Evolutionary conservation across 2,888 invertebrate genomes (phyloP), one percentile per base, ranked within the genome.

Genomic region (Metopia argyrocephala): DNA sequence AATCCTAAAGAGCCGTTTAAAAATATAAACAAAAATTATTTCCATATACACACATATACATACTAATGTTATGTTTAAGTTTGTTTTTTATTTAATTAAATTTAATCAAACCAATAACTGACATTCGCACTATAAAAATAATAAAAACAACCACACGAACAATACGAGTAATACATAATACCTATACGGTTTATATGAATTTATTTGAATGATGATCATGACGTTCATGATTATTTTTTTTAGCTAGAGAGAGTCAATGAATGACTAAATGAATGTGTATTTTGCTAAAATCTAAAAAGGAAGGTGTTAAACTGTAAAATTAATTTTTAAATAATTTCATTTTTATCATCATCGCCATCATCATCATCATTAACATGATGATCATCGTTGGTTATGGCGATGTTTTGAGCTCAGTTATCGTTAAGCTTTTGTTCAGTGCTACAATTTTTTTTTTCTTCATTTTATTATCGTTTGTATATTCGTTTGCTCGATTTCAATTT

Each of bases 301-400:
- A 80, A 80, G 80, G 76, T 76, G 76, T 64, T 75, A n/a, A 70
- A 69, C 59, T 46, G 9, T 7, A 48, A 27, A 46, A 52, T 12
- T 25, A 61, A 81, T 52, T 50, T 64, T 65, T 57, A 83, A 65
- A 6, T 57, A 78, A 78, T 73, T 79, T 76, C 76, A 74, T 79
- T 79, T 75, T 76, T 85, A 78, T 83, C 82, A 82, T 84, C 84
- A 84, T 85, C 83, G 85, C 84, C 83, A 85, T 85, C 84, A 83
- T 45, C 48, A 59, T 38, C 12, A 46, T 50, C 28, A 2, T n/a
- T 57, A 6, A 25, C 5, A 25, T 57, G 15, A 27, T 25, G 6
- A 65, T 70, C 20, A 62, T 54, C 38, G 38, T 38, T 38, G 3
- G n/a, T 15, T 5, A 31, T 25, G 7, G 50, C 31, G 52, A 28